Evolutionary conservation across 2,113 vertebrate species (phyloP), one percentile per base, ranked within the genome.

Genomic region (Acanthisitta chloris): DNA sequence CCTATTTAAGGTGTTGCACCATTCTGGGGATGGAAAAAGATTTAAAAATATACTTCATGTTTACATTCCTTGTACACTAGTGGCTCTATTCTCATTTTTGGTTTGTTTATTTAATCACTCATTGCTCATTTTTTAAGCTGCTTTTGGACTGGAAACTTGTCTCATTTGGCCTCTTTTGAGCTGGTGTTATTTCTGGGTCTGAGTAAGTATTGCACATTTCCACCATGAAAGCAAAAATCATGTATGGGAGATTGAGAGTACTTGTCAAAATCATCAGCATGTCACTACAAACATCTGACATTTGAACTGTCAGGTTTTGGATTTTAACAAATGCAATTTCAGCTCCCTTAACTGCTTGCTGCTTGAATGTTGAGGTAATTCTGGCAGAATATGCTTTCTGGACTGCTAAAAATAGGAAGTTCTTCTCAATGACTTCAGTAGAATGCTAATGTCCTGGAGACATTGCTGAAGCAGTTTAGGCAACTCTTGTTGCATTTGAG

Each of bases 11-110:
- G 97, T 96, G 93, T 88, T 87, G 62, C 57, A 89, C 76, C 79
- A 81, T 73, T 91, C 67, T 55, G 42, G 36, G 74, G 34, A 93
- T 95, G 97, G 98, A 98, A 97, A 97, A 97, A 97, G n/a, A 73
- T 96, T 97, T 98, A 97, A 98, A 98, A 98, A 98, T 98, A 98
- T 76, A 84, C 57, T 82, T 93, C n/a, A 33, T 97, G 96, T 95
- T 98, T 98, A 94, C 96, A 98, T 98, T 98, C 97, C 82, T 97
- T 94, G 85, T 88, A 49, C 74, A 85, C 64, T 79, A 45, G 90
- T 86, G 94, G 83, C 80, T 92, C 46, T 64, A 55, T 90, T 94
- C 87, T 97, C 85, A 38, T 90, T 98, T 98, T 97, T 94, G 67
- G 46, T 93, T 95, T 4, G 24, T 95, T 96, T 96, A 84, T 73